Percentiles rank a stretch among this genome's conserved stretches.
These are phyloP conservation scores for Natator depressus DNA, from an alignment of 2,113 vertebrate genomes.

Conservation along the genomic window DNA sequence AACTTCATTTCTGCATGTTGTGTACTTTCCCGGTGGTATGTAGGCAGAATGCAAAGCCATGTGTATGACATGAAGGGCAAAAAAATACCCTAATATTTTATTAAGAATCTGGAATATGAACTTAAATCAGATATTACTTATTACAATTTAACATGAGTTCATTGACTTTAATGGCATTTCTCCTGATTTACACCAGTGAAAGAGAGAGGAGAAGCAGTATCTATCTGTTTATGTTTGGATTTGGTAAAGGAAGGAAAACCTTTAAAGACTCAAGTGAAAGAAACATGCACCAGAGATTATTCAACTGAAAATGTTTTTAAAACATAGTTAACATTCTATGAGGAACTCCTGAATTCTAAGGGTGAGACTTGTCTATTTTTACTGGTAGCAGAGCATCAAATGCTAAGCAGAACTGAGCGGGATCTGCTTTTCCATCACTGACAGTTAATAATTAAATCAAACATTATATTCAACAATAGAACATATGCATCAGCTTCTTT, in stretches of 20 bases:
- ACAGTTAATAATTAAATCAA: slow-evolving; percentile 97
- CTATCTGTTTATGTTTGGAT: slow-evolving; percentile 33
- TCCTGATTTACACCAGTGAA: slow-evolving; percentile 3
- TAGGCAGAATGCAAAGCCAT: background rate
- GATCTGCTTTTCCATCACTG: slow-evolving; percentile 88
- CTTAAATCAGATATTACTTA: slow-evolving; percentile 21
- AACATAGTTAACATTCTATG: slow-evolving; percentile 70
- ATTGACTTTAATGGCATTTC: background rate
- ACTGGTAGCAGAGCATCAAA: slow-evolving; percentile 75
- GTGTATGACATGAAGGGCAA: slow-evolving; percentile 12
- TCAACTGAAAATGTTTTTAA: slow-evolving; percentile 71
- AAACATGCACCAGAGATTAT: slow-evolving; percentile 49
- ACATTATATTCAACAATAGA: slow-evolving; percentile 92
- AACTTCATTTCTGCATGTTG: background rate
- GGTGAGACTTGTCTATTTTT: slow-evolving; percentile 66
- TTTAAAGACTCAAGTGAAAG: background rate
- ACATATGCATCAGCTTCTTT: slow-evolving; percentile 95
- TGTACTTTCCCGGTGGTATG: background rate
- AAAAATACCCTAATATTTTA: slow-evolving; percentile 22
- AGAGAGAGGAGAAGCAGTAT: slow-evolving; percentile 21
- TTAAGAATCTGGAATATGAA: slow-evolving; percentile 7
- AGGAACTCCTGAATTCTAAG: slow-evolving; percentile 69
- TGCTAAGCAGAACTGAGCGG: slow-evolving; percentile 76
- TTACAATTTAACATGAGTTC: slow-evolving; percentile 24
- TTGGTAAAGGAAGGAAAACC: slow-evolving; percentile 39